Evolutionary conservation across 2,888 invertebrate species (phyloP).

Genomic region (Dascillus cervinus): DNA sequence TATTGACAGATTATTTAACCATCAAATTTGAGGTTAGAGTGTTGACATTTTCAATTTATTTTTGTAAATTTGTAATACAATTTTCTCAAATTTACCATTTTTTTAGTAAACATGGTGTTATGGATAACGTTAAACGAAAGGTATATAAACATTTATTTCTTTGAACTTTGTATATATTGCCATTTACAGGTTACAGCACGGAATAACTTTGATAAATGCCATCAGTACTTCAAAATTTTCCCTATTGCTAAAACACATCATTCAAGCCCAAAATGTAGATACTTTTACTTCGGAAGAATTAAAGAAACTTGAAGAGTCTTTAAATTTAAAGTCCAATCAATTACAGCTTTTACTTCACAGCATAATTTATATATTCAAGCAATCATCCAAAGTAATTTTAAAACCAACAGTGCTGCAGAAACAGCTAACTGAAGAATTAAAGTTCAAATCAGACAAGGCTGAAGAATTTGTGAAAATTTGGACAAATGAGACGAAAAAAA

Average conservation of each 20-base stretch:
- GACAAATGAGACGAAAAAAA: constrained; percentile 46
- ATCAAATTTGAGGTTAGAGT: no score
- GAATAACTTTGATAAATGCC: constrained; percentile 30
- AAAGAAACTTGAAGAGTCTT: constrained; percentile 22
- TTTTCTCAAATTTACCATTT: no score
- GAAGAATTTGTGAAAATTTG: constrained; percentile 49
- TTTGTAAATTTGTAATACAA: no score
- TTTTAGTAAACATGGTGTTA: no score
- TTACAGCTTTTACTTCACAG: constrained; percentile 23
- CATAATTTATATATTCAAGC: constrained; percentile 41
- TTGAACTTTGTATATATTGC: no score
- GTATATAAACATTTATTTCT: no score
- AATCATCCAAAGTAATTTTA: constrained; percentile 45
- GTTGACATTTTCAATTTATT: no score
- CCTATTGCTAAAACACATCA: constrained; percentile 26
- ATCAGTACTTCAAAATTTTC: constrained; percentile 27
- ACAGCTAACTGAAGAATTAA: constrained; percentile 43
- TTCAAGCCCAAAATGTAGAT: constrained; percentile 20
- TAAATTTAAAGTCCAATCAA: constrained; percentile 20
- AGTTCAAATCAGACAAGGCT: constrained; percentile 46
- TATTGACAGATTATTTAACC: no score
- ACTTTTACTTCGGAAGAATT: constrained; percentile 28
- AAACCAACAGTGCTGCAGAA: constrained; percentile 49
- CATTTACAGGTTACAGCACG: constrained; percentile 30
- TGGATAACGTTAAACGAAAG: no score